phyloP scores from a whole-genome alignment of 2,113 vertebrate genomes.

The Acanthisitta chloris region DNA sequence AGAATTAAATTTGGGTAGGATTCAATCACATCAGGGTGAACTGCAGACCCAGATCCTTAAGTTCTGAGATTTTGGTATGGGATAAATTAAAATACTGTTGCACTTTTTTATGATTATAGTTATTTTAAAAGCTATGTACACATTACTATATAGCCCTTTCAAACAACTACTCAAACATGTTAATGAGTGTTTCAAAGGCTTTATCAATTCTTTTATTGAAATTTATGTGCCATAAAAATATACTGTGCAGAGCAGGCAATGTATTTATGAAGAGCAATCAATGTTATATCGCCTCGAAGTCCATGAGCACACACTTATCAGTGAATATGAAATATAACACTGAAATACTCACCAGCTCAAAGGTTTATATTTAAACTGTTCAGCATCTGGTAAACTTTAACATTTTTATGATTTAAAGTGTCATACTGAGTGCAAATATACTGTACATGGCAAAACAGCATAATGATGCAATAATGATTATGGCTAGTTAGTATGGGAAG shows the following conservation, averaged over 20 bases:
- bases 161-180: neutral
- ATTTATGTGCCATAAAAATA: neutral
- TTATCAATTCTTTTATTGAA: neutral
- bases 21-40: neutral
- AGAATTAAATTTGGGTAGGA: neutral
- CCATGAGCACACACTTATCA: neutral
- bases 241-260: neutral
- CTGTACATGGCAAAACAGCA: neutral
- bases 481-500: neutral
- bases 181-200: neutral
- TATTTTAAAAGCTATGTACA: neutral
- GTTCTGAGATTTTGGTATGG: neutral
- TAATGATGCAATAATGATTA: conserved; percentile 43
- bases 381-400: conserved; percentile 22
- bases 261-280: neutral
- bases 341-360: neutral
- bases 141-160: neutral
- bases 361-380: conserved; percentile 10
- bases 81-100: neutral
- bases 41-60: neutral
- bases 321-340: neutral
- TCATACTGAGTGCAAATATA: neutral
- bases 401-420: conserved; percentile 27
- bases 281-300: conserved; percentile 31
- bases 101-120: neutral